Evolutionary conservation across 1,140 invertebrate genomes (phyloP).

Genomic region (Drosophila prosaltans): DNA sequence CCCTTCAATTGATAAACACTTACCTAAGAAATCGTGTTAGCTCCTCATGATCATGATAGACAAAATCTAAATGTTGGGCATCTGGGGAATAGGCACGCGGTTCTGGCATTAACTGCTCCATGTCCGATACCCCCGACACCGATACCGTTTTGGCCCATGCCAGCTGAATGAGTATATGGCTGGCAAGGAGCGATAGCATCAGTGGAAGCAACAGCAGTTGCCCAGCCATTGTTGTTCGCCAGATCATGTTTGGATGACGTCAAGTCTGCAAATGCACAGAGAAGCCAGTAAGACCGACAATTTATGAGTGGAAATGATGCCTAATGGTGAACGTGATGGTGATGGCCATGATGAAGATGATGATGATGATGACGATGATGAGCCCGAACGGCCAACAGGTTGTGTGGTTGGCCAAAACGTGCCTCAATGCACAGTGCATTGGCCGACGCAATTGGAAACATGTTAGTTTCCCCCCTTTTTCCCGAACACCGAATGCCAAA

Average conservation of each 20-base stretch:
- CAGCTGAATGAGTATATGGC: conserved; percentile 24
- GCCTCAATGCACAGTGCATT: conserved; percentile 17
- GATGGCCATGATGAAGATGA: conserved; percentile 24
- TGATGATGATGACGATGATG: not conserved
- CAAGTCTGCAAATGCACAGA: conserved; percentile 67
- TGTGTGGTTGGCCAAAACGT: conserved; percentile 59
- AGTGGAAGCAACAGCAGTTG: conserved; percentile 33
- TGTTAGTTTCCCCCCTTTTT: conserved; percentile 6
- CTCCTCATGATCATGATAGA: conserved; percentile 94
- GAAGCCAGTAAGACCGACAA: conserved; percentile 44
- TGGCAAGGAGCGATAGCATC: conserved; percentile 30
- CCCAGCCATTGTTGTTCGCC: conserved; percentile 55
- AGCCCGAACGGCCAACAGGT: conserved; percentile 50
- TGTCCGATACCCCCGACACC: conserved; percentile 26
- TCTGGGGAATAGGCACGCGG: conserved; percentile 79
- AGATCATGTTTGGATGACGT: conserved; percentile 66
- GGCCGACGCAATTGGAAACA: conserved; percentile 8
- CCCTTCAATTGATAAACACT: not conserved
- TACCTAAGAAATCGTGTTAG: conserved; percentile 91
- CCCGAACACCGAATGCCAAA: not conserved
- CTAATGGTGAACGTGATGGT: conserved; percentile 30
- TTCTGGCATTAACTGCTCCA: conserved; percentile 60
- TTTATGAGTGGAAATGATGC: conserved; percentile 46
- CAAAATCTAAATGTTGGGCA: conserved; percentile 87
- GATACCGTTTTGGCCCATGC: conserved; percentile 54